Evolutionary conservation across 2,888 invertebrate genomes (phyloP), one percentile per base, ranked within the genome.

Genomic region (Sphaerophoria rueppellii): DNA sequence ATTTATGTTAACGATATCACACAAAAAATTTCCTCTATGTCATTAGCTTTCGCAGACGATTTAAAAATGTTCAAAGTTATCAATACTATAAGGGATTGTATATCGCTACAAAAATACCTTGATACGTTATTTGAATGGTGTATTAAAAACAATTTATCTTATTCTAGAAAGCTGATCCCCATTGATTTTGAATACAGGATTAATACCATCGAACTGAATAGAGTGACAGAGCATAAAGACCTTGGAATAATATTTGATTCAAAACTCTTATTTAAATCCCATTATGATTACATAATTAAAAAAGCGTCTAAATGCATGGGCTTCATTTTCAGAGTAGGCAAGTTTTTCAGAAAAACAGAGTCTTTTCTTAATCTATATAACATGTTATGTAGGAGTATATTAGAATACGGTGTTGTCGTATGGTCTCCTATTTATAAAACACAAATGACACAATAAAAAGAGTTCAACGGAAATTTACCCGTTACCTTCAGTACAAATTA

Each of bases 221-320:
- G 34, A 34, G n/a, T 9, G 34, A 54, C 11, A 6, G 54, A 54
- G 54, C 32, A 54, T 54, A 54, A 6, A 34, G 54, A 57, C 9
- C 57, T 57, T 57, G 57, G n/a, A 57, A 57, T 57, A 14, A 57
- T 12, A 35, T 57, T 57, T 57, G 35, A 57, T 57, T 57, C 7
- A 0, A 57, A 35, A 14, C 35, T 57, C 3, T 35, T 32, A 35
- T 57, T 57, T 9, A 35, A 32, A 57, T 32, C 35, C 12, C 57
- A 57, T 57, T 35, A 57, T n/a, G 9, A 57, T 32, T 5, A 35
- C 12, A 57, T 35, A 14, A 35, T 57, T 35, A 6, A 35, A 57
- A 57, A 57, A 35, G n/a, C 35, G 32, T 35, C 34, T 0, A 14
- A 35, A 5, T n/a, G 34, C 5, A 57, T 14, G 43, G 43, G 50